Base-by-base conservation (phyloP, 2,888 invertebrate genomes). In the Dicyrtoma fusca region DNA sequence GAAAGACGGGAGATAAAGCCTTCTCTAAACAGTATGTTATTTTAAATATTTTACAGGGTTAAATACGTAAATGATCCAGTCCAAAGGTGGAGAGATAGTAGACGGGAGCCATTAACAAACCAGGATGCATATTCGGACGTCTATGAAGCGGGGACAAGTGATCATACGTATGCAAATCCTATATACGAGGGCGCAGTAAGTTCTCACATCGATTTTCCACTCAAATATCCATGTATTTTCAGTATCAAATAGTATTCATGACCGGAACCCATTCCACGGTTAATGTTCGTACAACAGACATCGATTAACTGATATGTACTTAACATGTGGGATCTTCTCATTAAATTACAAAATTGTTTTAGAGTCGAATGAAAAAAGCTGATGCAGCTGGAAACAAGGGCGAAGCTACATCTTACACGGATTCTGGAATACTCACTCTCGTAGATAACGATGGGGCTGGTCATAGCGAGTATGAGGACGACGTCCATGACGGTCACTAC, bases 1-100 rank as follows among this genome's bases (percentile, higher is more conserved):
- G 49, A 49, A 49, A 8, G 34, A 8, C 8, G 34, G 34, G 34
- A 5, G 34, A 34, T 8, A 5, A 34, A 25, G 34, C 8, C 34
- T 34, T 8, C 34, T 34, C 34, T 34, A 34, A 3, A 34, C 34
- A 17, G 17, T 44, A 8, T 8, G 21, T 25, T 34, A 17, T 44
- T 68, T 11, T n/a, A 68, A 34, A 53, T 25, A 49, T 65, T 34
- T 66, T 68, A 11, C 26, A 79, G 79, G 79, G 77, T 78, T 5
- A 77, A 77, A 21, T 79, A 79, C 57, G 75, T 79, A 1, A 75
- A 79, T 64, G 75, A 79, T 51, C 79, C 79, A 10, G 75, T 76
- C 1, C 65, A 75, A 55, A 62, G 74, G n/a, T 73, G 66, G 51
- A 49, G 61, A n/a, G 62, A 47, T 11, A 74, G 77, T 55, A 72